Percentiles rank a stretch among this genome's conserved stretches.
phyloP scores from a whole-genome alignment of 2,113 vertebrate genomes.

The Tragelaphus buxtoni region DNA sequence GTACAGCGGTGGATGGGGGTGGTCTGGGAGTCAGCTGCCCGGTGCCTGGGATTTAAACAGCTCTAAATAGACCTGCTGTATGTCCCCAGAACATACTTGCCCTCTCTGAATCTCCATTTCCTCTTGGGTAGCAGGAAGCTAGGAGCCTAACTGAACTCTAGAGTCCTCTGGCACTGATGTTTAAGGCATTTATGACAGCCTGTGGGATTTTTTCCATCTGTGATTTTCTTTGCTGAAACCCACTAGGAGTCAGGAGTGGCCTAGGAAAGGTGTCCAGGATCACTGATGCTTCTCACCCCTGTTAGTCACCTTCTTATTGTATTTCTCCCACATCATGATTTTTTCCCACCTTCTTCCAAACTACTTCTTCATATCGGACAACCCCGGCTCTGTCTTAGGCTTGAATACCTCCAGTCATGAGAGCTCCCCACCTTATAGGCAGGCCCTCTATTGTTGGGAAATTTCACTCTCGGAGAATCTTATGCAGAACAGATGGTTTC shows the following conservation, averaged over 20 bases:
- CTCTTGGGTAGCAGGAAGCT: neutral
- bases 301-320: neutral
- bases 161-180: neutral
- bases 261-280: neutral
- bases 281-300: neutral
- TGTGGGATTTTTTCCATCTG: neutral
- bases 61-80: neutral
- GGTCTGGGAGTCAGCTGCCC: neutral
- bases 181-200: neutral
- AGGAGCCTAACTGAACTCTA: too few relatives aligned
- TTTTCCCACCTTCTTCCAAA: neutral
- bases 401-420: neutral
- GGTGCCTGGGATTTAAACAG: neutral
- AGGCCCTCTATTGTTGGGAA: neutral
- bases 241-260: neutral
- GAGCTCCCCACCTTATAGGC: fast-evolving
- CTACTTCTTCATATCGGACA: neutral
- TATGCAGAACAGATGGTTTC: neutral
- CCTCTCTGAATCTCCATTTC: neutral
- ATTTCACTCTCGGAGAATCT: neutral
- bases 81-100: neutral
- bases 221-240: neutral
- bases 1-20: neutral
- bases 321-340: neutral
- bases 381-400: neutral